Base-by-base conservation (phyloP, 1,140 invertebrate species). In the Orchesella cincta region DNA sequence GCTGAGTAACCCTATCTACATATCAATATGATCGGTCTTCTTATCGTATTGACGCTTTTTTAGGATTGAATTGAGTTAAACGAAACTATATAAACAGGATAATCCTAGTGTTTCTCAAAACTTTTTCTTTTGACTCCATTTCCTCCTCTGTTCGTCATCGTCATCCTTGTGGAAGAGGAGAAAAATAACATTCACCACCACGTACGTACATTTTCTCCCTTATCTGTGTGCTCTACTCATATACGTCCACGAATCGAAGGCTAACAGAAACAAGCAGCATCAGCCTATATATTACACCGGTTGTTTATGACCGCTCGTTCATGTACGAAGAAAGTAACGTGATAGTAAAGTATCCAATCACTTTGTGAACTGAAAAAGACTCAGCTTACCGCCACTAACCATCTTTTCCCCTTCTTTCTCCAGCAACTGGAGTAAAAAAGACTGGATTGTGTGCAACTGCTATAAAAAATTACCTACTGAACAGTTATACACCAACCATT, bases 241-340 rank as follows among this genome's bases (percentile, higher is more conserved):
- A 14, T 23, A 57, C 12, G 52, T 57, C 23, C 14, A 57, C 3
- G 52, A 3, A 57, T 3, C 12, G 23, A 26, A 57, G 14, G 23
- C 8, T 5, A 57, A 14, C 52, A 57, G 52, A 14, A n/a, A n/a
- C 52, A 57, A n/a, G 14, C 14, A 3, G 3, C 52, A 57, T 18
- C 12, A 12, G 12, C 12, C 52, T 57, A 57, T 57, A 57, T 57
- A n/a, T 57, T 57, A 57, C 52, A n/a, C 52, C 52, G 52, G 52
- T 57, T 57, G 14, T 57, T 57, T 57, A 57, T 57, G 52, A 57
- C 52, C 52, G 52, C 8, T 57, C 52, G 52, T 57, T 57, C 23
- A n/a, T 57, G 23, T 14, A 57, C 8, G 52, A 23, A 26, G 52
- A 57, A 23, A 26, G 52, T n/a, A 57, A 57, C 52, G 52, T 57